A percentile compares a stretch with the other conserved stretches of the same genome.
phyloP scores from a whole-genome alignment of 2,797 vertebrate species.

The Trichosurus vulpecula region DNA sequence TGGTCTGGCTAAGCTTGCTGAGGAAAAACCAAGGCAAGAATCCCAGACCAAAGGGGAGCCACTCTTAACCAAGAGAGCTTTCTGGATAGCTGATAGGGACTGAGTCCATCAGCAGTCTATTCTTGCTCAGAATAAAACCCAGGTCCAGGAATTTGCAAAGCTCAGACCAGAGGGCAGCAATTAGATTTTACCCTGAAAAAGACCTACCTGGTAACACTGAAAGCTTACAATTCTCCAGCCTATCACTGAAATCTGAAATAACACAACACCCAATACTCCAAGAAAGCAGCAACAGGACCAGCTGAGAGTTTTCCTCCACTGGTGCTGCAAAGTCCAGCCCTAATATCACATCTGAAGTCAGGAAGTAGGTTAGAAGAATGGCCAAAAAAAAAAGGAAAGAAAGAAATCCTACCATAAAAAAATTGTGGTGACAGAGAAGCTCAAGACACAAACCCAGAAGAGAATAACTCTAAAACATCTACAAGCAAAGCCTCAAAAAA shows the following conservation, averaged over 20 bases:
- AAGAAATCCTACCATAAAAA: not conserved
- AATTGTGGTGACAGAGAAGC: not conserved
- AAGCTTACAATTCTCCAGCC: not conserved
- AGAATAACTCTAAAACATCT: not conserved
- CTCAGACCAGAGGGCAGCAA: not conserved
- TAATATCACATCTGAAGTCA: too few relatives aligned
- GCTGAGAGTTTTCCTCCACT: too few relatives aligned
- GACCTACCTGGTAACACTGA: not conserved
- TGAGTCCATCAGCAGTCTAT: not conserved
- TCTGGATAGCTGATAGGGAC: not conserved
- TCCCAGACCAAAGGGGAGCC: not conserved
- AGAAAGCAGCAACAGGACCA: too few relatives aligned
- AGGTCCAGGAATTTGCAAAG: not conserved
- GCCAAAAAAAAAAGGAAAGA: too few relatives aligned
- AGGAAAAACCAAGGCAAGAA: not conserved
- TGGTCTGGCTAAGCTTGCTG: not conserved
- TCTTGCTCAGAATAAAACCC: not conserved
- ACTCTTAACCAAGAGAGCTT: not conserved
- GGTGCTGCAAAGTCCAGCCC: too few relatives aligned
- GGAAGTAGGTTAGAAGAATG: too few relatives aligned
- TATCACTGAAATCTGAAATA: not conserved
- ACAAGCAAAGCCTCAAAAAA: not conserved
- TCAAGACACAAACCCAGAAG: not conserved
- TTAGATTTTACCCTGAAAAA: not conserved
- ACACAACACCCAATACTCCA: too few relatives aligned